Conservation (phyloP, 2,113 vertebrate genomes). For the Tragelaphus buxtoni region DNA sequence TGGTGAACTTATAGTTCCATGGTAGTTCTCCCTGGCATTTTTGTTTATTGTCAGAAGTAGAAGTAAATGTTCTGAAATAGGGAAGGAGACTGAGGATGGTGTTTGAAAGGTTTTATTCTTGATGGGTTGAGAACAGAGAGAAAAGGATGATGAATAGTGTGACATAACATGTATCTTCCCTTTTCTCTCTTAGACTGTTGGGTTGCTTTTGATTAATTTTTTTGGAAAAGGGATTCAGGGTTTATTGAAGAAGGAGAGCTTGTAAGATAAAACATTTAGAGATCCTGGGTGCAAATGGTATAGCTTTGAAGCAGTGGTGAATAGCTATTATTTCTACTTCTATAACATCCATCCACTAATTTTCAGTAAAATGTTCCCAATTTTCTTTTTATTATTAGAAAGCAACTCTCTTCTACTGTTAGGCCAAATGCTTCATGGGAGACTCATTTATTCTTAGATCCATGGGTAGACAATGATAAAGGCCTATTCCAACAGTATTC, state of each 20-base stretch:
- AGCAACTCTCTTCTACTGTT: neutral
- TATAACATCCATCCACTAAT: neutral
- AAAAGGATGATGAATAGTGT: neutral
- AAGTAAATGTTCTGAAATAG: neutral
- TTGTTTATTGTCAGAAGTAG: neutral
- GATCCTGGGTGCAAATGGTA: neutral
- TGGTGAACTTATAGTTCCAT: neutral
- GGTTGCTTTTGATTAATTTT: neutral
- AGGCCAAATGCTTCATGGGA: neutral
- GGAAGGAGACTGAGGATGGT: neutral
- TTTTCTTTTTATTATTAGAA: neutral
- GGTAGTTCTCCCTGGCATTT: neutral
- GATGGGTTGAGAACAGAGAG: neutral
- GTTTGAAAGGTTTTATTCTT: neutral
- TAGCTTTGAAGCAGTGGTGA: neutral
- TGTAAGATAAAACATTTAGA: neutral
- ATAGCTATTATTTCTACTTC: neutral
- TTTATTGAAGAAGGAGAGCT: neutral
- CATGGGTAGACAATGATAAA: neutral
- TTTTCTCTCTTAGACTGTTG: neutral
- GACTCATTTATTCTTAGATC: too few species aligned
- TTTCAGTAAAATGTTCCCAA: neutral
- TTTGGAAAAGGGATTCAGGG: neutral
- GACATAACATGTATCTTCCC: neutral
- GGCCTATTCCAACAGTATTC: neutral